phyloP scores from a whole-genome alignment of 2,797 vertebrate species.

The Tragopan temminckii region DNA sequence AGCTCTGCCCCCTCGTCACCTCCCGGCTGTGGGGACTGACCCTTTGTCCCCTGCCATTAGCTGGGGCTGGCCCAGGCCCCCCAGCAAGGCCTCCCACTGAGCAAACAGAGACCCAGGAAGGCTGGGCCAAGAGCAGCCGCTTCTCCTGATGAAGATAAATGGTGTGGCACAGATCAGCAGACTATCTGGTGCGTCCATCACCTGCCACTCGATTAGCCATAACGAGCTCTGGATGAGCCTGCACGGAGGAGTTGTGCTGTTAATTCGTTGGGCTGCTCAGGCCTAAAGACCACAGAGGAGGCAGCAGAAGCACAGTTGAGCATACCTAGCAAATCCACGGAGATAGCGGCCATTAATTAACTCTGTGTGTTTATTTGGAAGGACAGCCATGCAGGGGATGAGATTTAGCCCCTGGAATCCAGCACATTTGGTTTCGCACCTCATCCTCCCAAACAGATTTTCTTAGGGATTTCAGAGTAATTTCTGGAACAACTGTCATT shows the following conservation, averaged over 20 bases:
- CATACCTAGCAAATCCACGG: constrained; percentile 13
- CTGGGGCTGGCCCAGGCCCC: constrained; percentile 12
- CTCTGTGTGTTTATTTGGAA: constrained; percentile 57
- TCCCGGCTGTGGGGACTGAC: not conserved
- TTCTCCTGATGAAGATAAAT: constrained; percentile 61
- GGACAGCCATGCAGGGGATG: not conserved
- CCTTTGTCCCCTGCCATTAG: accelerated
- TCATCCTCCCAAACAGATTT: not conserved
- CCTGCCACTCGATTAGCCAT: constrained; percentile 43
- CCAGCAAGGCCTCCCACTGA: constrained; percentile 59
- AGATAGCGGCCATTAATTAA: constrained; percentile 52
- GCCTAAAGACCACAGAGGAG: constrained; percentile 64
- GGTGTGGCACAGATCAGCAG: constrained; percentile 14
- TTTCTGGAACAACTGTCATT: not conserved
- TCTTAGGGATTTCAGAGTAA: not conserved
- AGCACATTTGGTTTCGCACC: accelerated
- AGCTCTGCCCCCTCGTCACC: constrained; percentile 41
- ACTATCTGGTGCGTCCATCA: constrained; percentile 53
- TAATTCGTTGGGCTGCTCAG: not conserved
- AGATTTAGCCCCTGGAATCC: not conserved
- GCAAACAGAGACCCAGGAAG: not conserved
- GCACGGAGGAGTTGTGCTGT: not conserved
- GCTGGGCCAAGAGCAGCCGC: not conserved
- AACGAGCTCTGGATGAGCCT: constrained; percentile 10
- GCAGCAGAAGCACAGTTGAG: not conserved